Percentiles rank a stretch among this genome's conserved stretches.
These are phyloP conservation scores for Masticophis lateralis DNA, from an alignment of 2,797 vertebrate genomes.

Conservation along the genomic window DNA sequence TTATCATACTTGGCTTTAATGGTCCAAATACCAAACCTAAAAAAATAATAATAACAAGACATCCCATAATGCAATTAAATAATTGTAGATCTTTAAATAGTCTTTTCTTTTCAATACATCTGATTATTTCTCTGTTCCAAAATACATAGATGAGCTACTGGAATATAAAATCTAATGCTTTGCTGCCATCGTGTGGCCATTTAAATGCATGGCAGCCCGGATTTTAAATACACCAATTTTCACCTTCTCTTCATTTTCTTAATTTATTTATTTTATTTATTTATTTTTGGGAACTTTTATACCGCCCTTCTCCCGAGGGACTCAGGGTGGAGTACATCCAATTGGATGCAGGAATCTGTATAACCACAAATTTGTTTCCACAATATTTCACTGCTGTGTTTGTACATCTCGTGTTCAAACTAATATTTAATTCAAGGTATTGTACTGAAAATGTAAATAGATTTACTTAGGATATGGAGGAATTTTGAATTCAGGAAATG, in stretches of 20 bases:
- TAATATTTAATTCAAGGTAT: not conserved
- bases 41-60: not conserved
- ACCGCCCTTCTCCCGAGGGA: too few species aligned
- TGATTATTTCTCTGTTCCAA: not conserved
- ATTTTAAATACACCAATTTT: not conserved
- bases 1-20: conserved; percentile 83
- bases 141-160: not conserved
- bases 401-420: not conserved
- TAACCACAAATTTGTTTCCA: not conserved
- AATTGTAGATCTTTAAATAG: not conserved
- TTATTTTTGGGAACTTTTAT: too few species aligned
- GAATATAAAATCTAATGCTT: not conserved
- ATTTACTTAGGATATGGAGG: conserved; percentile 88
- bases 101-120: too few species aligned
- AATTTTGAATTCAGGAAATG: conserved; percentile 90
- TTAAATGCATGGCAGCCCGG: not conserved
- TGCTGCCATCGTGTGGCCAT: not conserved
- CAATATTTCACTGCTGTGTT: not conserved
- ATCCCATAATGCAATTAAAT: not conserved
- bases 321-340: too few species aligned
- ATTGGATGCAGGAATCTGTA: not conserved
- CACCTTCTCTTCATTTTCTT: not conserved
- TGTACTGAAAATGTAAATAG: conserved; percentile 12
- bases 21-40: conserved; percentile 85
- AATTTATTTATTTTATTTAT: too few species aligned